A percentile compares a stretch with the other conserved stretches of the same genome.
phyloP scores from a whole-genome alignment of 2,113 vertebrate genomes.

The Sorex fumeus region DNA sequence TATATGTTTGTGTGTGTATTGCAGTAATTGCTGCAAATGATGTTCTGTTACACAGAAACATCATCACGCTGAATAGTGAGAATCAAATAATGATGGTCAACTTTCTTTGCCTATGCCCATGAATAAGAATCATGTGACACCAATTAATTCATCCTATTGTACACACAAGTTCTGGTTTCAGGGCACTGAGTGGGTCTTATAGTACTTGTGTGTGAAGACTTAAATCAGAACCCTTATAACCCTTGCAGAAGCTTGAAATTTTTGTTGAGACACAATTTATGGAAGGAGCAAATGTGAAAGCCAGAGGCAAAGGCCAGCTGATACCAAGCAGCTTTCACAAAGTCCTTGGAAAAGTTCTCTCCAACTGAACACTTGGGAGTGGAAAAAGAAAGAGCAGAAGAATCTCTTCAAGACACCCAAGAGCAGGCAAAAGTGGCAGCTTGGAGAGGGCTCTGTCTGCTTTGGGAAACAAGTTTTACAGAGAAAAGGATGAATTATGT shows the following conservation, averaged over 20 bases:
- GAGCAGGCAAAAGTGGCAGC: neutral
- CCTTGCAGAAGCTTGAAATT: neutral
- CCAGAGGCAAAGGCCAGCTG: neutral
- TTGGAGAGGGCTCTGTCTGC: neutral
- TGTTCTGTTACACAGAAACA: neutral
- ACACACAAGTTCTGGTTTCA: neutral
- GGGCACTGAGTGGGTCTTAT: neutral
- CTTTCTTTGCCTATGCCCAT: neutral
- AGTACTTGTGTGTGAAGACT: neutral
- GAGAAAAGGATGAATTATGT: neutral
- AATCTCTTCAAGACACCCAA: too few species aligned
- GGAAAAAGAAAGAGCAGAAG: neutral
- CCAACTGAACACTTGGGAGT: neutral
- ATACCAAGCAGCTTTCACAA: neutral
- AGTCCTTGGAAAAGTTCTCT: neutral
- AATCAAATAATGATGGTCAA: too few species aligned
- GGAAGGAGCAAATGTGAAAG: neutral
- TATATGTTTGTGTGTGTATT: too few species aligned
- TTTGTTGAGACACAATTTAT: neutral
- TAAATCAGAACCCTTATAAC: neutral
- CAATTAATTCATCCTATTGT: neutral
- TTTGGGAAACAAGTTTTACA: neutral
- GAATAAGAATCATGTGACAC: neutral
- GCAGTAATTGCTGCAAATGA: neutral
- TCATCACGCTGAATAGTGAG: neutral